A percentile compares a stretch with the other conserved stretches of the same genome.
These are phyloP conservation scores for Brachionus manjavacas DNA, from an alignment of 1,140 invertebrate species.

Conservation along the genomic window DNA sequence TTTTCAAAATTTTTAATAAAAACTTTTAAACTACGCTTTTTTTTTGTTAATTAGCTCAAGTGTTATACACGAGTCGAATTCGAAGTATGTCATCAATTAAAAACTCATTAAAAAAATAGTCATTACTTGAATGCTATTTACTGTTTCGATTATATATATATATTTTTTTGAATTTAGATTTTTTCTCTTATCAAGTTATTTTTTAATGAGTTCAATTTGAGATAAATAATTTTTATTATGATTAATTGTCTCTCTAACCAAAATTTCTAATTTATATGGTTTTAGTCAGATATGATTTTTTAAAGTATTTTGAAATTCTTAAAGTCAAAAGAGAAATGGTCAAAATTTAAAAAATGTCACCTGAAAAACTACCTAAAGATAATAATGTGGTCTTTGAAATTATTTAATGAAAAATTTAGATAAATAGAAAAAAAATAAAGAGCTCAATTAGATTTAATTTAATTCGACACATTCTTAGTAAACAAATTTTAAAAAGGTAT, in stretches of 20 bases:
- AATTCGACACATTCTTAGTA: too few relatives aligned
- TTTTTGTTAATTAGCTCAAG: not conserved
- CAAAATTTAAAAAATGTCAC: too few relatives aligned
- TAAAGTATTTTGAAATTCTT: not conserved
- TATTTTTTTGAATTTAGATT: not conserved
- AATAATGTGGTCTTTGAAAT: too few relatives aligned
- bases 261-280: not conserved
- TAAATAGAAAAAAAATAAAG: too few relatives aligned
- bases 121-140: not conserved
- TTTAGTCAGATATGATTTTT: not conserved
- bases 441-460: too few relatives aligned
- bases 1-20: constrained; percentile 35
- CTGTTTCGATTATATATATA: not conserved
- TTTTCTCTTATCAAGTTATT: not conserved
- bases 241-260: not conserved
- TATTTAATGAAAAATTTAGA: too few relatives aligned
- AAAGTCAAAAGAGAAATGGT: too few relatives aligned
- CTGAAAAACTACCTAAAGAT: too few relatives aligned
- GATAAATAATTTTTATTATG: not conserved
- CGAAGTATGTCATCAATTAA: not conserved
- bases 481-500: too few relatives aligned
- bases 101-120: not conserved
- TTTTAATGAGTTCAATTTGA: not conserved
- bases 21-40: not conserved
- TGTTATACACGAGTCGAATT: not conserved